Base-by-base conservation (phyloP, 1,140 invertebrate genomes). In the Monochamus saltuarius region DNA sequence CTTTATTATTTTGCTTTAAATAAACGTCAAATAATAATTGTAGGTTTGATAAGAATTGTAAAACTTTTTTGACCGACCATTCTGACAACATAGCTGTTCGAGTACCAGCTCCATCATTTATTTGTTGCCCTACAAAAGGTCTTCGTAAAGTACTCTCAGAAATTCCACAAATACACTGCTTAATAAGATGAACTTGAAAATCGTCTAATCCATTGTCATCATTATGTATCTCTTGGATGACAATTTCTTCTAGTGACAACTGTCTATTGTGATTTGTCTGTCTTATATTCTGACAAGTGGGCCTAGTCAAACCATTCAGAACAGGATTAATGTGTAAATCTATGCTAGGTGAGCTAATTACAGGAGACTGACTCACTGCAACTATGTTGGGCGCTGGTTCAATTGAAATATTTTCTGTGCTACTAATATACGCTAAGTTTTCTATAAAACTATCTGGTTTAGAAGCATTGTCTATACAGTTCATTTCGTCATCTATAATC, bases 1-100 rank as follows among this genome's bases (percentile, higher is more conserved):
- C 90, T 65, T 86, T 86, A 36, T 84, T 84, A 66, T 90, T 91
- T 75, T 94, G 91, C 71, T 90, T 90, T 42, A 92, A 81, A 67
- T 91, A 90, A 22, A 92, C 84, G 72, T 93, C 90, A 73, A 91
- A 92, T 43, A 94, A 78, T 6, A 94, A 77, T 64, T 94, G 90
- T 62, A 94, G 80, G 62, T 88, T 89, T 52, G 90, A 92, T 46
- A 94, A 77, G 70, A 91, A 92, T 65, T 90, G 84, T 6, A 93
- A 71, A 7, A 86, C 83, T 70, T 86, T 84, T 59, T 86, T 85
- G 4, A 84, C 74, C 7, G 87, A 85, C 89, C 89, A 91, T 62
- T 89, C 84, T 2, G 82, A 81, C 43, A 91, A 73, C 9, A 81
- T 78, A 9, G 80, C 79, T 13, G 80, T 78, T 46, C 81, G 76